Conservation (phyloP, 1,140 invertebrate genomes). For the Brachionus plicatilis region DNA sequence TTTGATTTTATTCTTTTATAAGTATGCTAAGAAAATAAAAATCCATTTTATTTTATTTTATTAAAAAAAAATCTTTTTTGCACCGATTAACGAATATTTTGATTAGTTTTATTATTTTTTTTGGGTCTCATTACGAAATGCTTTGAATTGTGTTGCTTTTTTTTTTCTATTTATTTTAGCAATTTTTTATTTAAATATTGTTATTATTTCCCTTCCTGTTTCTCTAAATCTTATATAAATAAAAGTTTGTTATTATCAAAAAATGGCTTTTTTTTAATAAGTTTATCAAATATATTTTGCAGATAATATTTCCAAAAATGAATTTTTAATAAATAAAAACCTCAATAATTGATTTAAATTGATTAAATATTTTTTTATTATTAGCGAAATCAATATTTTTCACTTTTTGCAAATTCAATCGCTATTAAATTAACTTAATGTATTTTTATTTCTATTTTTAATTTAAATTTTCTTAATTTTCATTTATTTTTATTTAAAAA, state of each 20-base stretch:
- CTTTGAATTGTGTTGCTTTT: neutral
- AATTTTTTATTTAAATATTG: neutral
- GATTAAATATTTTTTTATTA: no score
- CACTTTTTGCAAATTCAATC: no score
- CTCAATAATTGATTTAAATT: no score
- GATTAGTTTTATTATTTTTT: neutral
- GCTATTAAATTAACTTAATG: no score
- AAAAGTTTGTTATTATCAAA: neutral
- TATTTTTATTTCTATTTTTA: no score
- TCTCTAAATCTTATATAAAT: neutral
- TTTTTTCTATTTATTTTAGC: neutral
- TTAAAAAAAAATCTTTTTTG: neutral
- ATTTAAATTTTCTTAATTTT: no score
- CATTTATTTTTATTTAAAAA: neutral
- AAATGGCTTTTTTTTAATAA: neutral
- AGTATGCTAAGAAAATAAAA: neutral
- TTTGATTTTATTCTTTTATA: neutral
- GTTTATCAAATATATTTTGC: neutral
- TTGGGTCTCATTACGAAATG: neutral
- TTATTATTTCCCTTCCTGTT: neutral
- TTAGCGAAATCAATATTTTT: no score
- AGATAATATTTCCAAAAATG: neutral
- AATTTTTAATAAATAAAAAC: neutral
- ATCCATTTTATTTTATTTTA: neutral
- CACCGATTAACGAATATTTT: neutral